These are phyloP conservation scores for Eurosta solidaginis DNA, from an alignment of 1,140 invertebrate species.

Conservation along the genomic window DNA sequence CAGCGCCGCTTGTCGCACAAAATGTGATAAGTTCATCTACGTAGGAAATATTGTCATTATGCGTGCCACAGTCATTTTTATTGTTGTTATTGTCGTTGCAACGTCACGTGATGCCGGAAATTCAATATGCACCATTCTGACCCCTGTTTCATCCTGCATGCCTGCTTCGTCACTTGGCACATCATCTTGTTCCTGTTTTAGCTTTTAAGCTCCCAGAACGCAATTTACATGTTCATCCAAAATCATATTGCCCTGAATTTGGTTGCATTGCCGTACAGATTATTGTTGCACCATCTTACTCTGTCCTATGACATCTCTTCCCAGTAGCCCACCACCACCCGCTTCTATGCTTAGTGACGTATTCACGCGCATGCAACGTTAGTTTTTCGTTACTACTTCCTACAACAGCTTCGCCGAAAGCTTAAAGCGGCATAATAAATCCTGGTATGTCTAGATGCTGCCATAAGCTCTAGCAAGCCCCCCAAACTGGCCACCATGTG, in stretches of 20 bases:
- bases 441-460: neutral
- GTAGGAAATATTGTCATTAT: neutral
- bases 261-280: neutral
- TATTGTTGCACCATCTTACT: too few species aligned
- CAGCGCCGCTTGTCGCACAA: neutral
- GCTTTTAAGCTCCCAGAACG: neutral
- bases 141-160: too few species aligned
- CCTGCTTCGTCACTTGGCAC: too few species aligned
- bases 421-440: constrained; percentile 18
- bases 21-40: neutral
- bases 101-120: neutral
- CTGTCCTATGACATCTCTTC: too few species aligned
- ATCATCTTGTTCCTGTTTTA: too few species aligned
- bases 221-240: constrained; percentile 14
- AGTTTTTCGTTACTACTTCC: neutral
- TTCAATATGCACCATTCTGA: neutral
- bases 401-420: neutral
- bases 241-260: neutral
- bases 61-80: neutral
- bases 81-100: neutral
- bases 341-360: neutral
- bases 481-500: neutral
- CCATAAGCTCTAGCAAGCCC: neutral
- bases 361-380: neutral
- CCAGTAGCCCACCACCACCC: neutral